Conservation (phyloP, 2,113 vertebrate genomes). For the Erpornis zantholeuca region DNA sequence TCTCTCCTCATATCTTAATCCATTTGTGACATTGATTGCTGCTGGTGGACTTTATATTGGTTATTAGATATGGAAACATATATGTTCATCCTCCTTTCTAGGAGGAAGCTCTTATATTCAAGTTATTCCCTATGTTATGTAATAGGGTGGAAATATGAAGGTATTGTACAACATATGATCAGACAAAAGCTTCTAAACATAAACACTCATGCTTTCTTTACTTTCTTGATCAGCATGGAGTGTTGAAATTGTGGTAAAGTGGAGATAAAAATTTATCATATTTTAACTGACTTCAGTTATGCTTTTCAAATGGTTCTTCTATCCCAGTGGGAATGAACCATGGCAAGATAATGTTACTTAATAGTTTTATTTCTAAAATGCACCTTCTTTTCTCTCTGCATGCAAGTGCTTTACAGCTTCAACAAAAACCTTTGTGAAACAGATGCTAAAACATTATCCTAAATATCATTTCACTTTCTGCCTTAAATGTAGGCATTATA, state of each 20-base stretch:
- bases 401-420: constrained; percentile 47
- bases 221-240: background rate
- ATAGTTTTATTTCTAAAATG: constrained; percentile 61
- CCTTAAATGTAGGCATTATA: constrained; percentile 38
- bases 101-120: background rate
- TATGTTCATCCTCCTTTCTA: background rate
- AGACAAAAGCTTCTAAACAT: background rate
- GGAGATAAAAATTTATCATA: constrained; percentile 26
- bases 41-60: background rate
- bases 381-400: constrained; percentile 8
- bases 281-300: constrained; percentile 39
- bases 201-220: background rate
- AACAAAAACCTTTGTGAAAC: constrained; percentile 58
- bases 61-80: background rate
- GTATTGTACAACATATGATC: background rate
- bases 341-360: constrained; percentile 56
- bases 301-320: constrained; percentile 19
- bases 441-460: constrained; percentile 34
- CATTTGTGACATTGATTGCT: background rate
- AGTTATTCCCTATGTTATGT: background rate
- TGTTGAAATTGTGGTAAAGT: background rate
- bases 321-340: constrained; percentile 39
- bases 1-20: background rate
- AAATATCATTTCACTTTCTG: constrained; percentile 33
- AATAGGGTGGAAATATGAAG: background rate